Evolutionary conservation across 1,140 invertebrate species (phyloP), one percentile per base, ranked within the genome.

Genomic region (Drosophila triauraria): DNA sequence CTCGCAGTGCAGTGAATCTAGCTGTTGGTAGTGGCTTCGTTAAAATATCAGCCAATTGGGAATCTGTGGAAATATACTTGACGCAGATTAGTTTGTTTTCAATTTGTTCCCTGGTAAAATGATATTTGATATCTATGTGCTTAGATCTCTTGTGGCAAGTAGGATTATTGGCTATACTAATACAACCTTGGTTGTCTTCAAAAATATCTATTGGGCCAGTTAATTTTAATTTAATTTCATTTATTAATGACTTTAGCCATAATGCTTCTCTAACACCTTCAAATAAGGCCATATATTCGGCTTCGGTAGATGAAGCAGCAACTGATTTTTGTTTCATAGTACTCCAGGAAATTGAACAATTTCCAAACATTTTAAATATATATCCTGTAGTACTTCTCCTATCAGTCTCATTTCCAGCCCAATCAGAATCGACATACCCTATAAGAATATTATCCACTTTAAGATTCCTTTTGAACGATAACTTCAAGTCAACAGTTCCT

Each of bases 401-500:
- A 10, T 63, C 40, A 5, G 50, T 54, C 17, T 27, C 25, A 27
- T 27, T 27, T 27, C 25, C 25, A 27, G 25, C 25, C 25, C 25
- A 27, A 27, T 27, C 48, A 10, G 57, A 61, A 47, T 69, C 42
- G 1, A 61, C 65, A 54, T 69, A 69, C 15, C 48, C 65, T 2
- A 30, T 20, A 27, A 61, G 12, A 27, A 53, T 53, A 15, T 61
- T 61, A 23, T 76, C 30, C 53, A 87, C 90, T 25, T 38, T 71
- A 3, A 12, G 4, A 27, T 27, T 27, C 8, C 15, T 42, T 27
- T 42, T 57, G 1, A 57, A 42, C 2, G 15, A n/a, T 60, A 92
- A 70, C 67, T 91, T 91, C 43, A 93, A 63, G 67, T 91, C 44
- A 59, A 83, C 43, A 27, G 83, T 80, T 17, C 91, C 88, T 75